phyloP scores from a whole-genome alignment of 2,888 invertebrate species.

The Xylocampa areola region DNA sequence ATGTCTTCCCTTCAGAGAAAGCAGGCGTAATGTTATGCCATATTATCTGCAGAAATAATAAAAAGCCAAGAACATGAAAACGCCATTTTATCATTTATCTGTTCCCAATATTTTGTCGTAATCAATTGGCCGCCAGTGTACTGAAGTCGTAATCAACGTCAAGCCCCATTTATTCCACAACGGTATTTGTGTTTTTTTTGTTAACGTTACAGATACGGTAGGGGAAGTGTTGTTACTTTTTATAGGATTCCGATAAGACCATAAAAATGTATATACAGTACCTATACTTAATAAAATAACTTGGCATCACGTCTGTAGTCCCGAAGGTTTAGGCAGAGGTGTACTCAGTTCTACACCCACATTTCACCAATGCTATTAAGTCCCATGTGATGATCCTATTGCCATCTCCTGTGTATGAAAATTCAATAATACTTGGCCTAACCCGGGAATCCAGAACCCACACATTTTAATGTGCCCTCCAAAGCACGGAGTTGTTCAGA shows the following conservation, averaged over 20 bases:
- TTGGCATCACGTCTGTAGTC: too few species aligned
- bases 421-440: too few species aligned
- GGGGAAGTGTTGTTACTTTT: slow-evolving; percentile 10
- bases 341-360: too few species aligned
- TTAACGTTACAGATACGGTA: background rate
- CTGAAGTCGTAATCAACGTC: slow-evolving; percentile 12
- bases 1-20: background rate
- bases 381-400: too few species aligned
- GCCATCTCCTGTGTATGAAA: too few species aligned
- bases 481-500: too few species aligned
- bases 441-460: too few species aligned
- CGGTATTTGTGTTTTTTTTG: slow-evolving; percentile 5
- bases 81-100: background rate
- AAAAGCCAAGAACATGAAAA: background rate
- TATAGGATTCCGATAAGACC: slow-evolving; percentile 14
- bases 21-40: too few species aligned
- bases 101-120: slow-evolving; percentile 28
- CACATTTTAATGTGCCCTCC: too few species aligned
- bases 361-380: too few species aligned
- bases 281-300: background rate
- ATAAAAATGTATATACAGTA: background rate
- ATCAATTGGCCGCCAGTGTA: slow-evolving; percentile 34
- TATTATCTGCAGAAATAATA: background rate
- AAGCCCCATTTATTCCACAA: slow-evolving; percentile 1
- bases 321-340: too few species aligned